phyloP scores from a whole-genome alignment of 2,888 invertebrate genomes.

The Sturmia bella region DNA sequence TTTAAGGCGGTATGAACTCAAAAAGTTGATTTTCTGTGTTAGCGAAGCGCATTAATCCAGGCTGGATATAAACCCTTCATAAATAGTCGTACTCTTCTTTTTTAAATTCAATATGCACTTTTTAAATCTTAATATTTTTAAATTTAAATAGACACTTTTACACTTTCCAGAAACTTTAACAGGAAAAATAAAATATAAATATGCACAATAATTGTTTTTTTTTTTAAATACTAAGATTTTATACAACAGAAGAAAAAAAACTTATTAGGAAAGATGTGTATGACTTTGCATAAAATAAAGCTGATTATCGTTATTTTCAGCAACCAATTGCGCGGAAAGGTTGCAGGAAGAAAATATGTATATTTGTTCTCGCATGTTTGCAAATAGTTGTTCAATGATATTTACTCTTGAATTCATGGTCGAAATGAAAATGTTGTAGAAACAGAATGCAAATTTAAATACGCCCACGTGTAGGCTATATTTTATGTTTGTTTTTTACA shows the following conservation, averaged over 20 bases:
- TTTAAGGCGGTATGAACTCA: constrained; percentile 19
- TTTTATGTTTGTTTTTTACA: background rate
- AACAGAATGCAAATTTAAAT: background rate
- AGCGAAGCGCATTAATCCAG: too few relatives aligned
- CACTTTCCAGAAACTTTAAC: background rate
- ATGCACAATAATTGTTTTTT: background rate
- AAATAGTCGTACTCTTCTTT: too few relatives aligned
- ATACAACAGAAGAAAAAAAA: constrained; percentile 10
- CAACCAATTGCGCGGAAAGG: background rate
- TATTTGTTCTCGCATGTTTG: constrained; percentile 2
- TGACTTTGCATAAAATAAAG: constrained; percentile 63
- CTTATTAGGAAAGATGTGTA: constrained; percentile 22
- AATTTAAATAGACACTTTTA: too few relatives aligned
- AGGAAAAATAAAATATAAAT: background rate
- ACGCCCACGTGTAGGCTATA: constrained; percentile 26
- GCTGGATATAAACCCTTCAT: too few relatives aligned
- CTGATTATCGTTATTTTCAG: constrained; percentile 44
- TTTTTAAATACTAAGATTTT: too few relatives aligned
- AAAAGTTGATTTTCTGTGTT: too few relatives aligned
- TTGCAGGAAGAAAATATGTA: background rate
- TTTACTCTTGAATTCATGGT: background rate
- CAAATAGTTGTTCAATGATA: constrained; percentile 2
- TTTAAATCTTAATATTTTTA: too few relatives aligned
- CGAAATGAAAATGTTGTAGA: too few relatives aligned
- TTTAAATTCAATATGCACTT: too few relatives aligned